phyloP scores from a whole-genome alignment of 2,797 vertebrate genomes.

The Glyptemys insculpta region DNA sequence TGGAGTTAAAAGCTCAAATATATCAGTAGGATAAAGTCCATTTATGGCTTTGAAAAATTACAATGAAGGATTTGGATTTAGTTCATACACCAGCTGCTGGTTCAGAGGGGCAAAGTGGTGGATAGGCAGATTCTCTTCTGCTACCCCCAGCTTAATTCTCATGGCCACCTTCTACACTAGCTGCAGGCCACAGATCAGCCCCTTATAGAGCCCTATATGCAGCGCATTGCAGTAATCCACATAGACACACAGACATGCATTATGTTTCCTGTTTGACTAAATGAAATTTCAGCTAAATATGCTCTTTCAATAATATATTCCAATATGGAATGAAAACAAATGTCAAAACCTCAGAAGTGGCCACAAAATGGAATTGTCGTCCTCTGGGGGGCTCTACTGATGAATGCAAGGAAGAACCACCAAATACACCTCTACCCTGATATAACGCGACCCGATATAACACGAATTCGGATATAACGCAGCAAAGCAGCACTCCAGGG shows the following conservation, averaged over 20 bases:
- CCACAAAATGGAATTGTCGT: not conserved
- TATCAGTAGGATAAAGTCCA: rapidly evolving
- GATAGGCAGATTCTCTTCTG: not conserved
- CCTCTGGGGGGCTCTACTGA: not conserved
- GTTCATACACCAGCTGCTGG: not conserved
- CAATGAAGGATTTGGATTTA: not conserved
- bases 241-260: too few relatives aligned
- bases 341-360: not conserved
- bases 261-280: not conserved
- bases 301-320: not conserved
- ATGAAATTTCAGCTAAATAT: not conserved
- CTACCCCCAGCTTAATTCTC: not conserved
- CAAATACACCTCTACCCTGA: not conserved
- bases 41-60: not conserved
- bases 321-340: not conserved
- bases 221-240: not conserved
- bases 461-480: too few relatives aligned
- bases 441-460: too few relatives aligned
- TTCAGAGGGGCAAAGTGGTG: not conserved
- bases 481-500: too few relatives aligned
- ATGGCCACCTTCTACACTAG: rapidly evolving
- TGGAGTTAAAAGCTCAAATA: rapidly evolving
- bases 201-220: too few relatives aligned
- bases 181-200: not conserved
- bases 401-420: rapidly evolving